Base-by-base conservation (phyloP, 2,888 invertebrate genomes). In the Lasioglossum marginatum region DNA sequence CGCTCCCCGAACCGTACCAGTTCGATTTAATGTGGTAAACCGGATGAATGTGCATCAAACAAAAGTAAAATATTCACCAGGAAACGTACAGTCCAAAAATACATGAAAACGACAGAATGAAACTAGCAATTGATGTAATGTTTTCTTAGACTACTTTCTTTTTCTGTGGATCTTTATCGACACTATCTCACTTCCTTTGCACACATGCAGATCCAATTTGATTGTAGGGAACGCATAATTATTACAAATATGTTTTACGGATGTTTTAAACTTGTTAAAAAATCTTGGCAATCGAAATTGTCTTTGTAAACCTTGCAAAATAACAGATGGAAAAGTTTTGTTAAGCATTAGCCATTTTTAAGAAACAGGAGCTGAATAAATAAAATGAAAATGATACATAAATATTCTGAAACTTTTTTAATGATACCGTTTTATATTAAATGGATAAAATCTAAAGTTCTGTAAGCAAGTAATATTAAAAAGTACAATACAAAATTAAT, bases 41-140 rank as follows among this genome's bases (percentile, higher is more conserved):
- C 66, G 66, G 34, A 66, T 19, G 34, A 34, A 34, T 66, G 34
- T 19, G 34, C 66, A 66, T 66, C 66, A 34, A 34, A 66, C 34
- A 8, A 66, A 66, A 66, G 34, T 66, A 66, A 66, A 66, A 31
- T 16, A 66, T 66, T 34, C 66, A 8, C 34, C 66, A 66, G 66
- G 66, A 66, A 66, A 19, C 34, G 8, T 8, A 2, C 31, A 34
- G 2, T 66, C 34, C 19, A 31, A 66, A 66, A 66, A 66, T 31
- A 27, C 66, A 34, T 34, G 34, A 19, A 66, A 66, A 27, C 16
- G 31, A 34, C 34, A 66, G 19, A 34, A 66, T 8, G 1, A 19
- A 66, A 66, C 31, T 34, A 19, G 6, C 60, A 16, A 60, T 60
- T 14, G 27, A 31, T 16, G 60, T 16, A 31, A 60, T 27, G 4